These are phyloP conservation scores for Drosophila jambulina DNA, from an alignment of 1,140 invertebrate species.

Conservation along the genomic window DNA sequence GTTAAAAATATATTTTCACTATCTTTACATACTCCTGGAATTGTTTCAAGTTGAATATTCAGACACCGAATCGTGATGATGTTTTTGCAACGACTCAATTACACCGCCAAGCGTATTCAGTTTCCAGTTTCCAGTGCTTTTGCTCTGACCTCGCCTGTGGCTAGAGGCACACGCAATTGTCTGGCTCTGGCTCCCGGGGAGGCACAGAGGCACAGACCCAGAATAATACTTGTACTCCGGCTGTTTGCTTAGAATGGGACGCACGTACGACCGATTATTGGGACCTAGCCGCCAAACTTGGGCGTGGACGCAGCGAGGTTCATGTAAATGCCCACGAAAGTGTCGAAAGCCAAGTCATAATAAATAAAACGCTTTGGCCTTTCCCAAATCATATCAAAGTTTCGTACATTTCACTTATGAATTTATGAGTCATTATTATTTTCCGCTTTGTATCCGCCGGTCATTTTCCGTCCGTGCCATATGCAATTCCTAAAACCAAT, in stretches of 20 bases:
- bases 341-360: conserved; percentile 41
- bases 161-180: conserved; percentile 14
- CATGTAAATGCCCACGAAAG: conserved; percentile 50
- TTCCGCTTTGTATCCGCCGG: conserved; percentile 39
- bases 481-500: conserved; percentile 51
- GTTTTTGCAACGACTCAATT: neutral
- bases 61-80: neutral
- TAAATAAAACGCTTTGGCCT: conserved; percentile 40
- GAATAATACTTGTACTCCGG: conserved; percentile 27
- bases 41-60: neutral
- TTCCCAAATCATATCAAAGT: conserved; percentile 44
- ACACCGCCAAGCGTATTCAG: neutral
- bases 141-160: conserved; percentile 22
- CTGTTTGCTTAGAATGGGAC: conserved; percentile 63
- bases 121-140: conserved; percentile 1
- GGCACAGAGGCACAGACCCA: conserved; percentile 1
- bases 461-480: conserved; percentile 24
- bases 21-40: too few species aligned
- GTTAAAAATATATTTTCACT: neutral
- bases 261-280: conserved; percentile 75
- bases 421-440: conserved; percentile 68
- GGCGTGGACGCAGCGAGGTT: conserved; percentile 24
- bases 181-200: neutral
- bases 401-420: conserved; percentile 50
- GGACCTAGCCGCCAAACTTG: conserved; percentile 58